A percentile compares a stretch with the other conserved stretches of the same genome.
These are phyloP conservation scores for Papilio polyxenes DNA, from an alignment of 1,140 invertebrate genomes.

Conservation along the genomic window DNA sequence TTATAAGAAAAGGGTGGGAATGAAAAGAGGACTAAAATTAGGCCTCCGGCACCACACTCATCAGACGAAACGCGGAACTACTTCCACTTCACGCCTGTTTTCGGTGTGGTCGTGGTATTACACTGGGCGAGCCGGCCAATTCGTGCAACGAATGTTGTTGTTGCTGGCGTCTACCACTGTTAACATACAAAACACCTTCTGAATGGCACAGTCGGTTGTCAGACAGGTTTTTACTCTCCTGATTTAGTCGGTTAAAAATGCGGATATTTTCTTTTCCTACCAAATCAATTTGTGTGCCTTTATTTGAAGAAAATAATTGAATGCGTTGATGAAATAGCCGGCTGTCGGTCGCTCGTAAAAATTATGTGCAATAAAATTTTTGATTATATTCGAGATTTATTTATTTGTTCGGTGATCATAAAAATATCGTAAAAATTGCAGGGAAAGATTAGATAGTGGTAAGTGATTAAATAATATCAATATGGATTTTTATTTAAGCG, in stretches of 20 bases:
- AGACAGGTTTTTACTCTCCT: no score
- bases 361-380: conserved; percentile 2
- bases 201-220: no score
- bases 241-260: neutral
- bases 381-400: conserved; percentile 2
- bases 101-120: no score
- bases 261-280: neutral
- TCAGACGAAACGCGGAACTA: no score
- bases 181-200: no score
- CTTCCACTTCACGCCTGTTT: no score
- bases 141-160: no score
- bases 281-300: neutral
- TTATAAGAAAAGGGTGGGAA: no score
- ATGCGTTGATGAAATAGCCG: neutral
- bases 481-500: neutral
- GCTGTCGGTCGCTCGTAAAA: neutral
- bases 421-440: neutral
- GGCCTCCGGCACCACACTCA: no score
- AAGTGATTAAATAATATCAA: neutral
- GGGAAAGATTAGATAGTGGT: neutral
- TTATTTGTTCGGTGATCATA: conserved; percentile 1
- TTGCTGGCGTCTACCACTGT: no score
- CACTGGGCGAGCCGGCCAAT: no score
- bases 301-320: neutral
- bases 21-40: no score